Evolutionary conservation across 2,888 invertebrate genomes (phyloP).

Genomic region (Catocala fraxini): DNA sequence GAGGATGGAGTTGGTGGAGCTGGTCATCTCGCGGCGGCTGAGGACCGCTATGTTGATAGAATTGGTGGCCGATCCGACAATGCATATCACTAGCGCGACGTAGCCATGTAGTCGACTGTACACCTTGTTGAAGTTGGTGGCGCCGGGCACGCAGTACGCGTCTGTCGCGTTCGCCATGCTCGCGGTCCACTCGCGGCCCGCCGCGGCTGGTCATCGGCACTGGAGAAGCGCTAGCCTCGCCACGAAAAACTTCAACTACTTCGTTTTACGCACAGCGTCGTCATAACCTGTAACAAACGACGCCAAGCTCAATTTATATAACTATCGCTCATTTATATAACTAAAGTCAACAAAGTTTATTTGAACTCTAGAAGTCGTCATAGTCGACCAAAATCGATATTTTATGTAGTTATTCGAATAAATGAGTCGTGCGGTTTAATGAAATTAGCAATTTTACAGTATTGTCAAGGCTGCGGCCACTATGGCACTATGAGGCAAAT

Average conservation of each 20-base stretch:
- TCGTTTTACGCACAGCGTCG: slow-evolving; percentile 33
- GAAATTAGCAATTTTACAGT: background rate
- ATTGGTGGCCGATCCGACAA: slow-evolving; percentile 96
- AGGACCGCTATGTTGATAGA: slow-evolving; percentile 97
- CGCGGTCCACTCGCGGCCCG: slow-evolving; percentile 49
- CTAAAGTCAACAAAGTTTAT: background rate
- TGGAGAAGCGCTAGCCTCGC: slow-evolving; percentile 29
- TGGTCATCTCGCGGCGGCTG: slow-evolving; percentile 95
- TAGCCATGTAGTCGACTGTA: slow-evolving; percentile 94
- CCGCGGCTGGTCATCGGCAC: slow-evolving; percentile 62
- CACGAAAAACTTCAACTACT: slow-evolving; percentile 36
- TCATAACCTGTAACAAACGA: slow-evolving; percentile 65
- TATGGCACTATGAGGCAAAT: background rate
- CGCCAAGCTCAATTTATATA: background rate
- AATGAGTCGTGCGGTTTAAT: background rate
- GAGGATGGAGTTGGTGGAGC: slow-evolving; percentile 96
- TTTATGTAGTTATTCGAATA: background rate
- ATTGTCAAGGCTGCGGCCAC: background rate
- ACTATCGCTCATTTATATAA: background rate
- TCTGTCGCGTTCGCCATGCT: slow-evolving; percentile 79
- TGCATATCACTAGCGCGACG: slow-evolving; percentile 94
- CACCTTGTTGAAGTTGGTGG: slow-evolving; percentile 88
- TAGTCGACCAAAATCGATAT: background rate
- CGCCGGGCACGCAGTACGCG: slow-evolving; percentile 86
- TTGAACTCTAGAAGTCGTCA: background rate